Base-by-base conservation (phyloP, 2,888 invertebrate genomes). In the Eurytoma californica region DNA sequence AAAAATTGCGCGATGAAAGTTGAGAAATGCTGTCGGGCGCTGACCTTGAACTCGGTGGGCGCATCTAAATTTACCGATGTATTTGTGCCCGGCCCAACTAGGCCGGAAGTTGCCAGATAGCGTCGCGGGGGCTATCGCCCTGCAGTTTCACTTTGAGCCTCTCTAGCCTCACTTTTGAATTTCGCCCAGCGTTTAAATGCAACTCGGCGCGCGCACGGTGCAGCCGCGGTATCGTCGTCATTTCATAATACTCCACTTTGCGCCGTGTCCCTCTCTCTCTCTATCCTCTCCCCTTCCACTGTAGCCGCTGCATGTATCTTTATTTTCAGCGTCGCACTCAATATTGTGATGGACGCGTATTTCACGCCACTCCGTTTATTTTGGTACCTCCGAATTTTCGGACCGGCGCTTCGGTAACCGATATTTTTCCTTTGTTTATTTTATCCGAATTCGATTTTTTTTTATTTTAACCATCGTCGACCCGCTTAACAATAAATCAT, bases 31-130 rank as follows among this genome's bases (percentile, higher is more conserved):
- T 81, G 81, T 82, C 80, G 82, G 83, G 39, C 80, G 82, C 82
- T 84, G 84, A 84, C 86, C 86, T 86, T 86, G 86, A 86, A 86
- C 86, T 86, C 85, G 57, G 83, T 81, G 72, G 61, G 68, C 66
- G 72, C 58, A 76, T 79, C 81, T 82, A 83, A 82, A 83, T 79
- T 76, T 80, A 80, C 75, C 72, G 69, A 72, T 81, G 81, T 83
- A 84, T 82, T 80, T 85, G 83, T 84, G 85, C 82, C 20, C 73
- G 67, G 82, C 82, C 83, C 84, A 84, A 84, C 82, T 84, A 82
- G 84, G 84, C 83, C 85, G 83, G 85, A 85, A 84, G 84, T 84
- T 83, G 77, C 79, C 79, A 79, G 82, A 82, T 82, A 82, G 69
- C 58, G 68, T 75, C 61, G 57, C 39, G 51, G 77, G 61, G 77